Conservation (phyloP, 1,140 invertebrate species). For the Brachionus sp. region DNA sequence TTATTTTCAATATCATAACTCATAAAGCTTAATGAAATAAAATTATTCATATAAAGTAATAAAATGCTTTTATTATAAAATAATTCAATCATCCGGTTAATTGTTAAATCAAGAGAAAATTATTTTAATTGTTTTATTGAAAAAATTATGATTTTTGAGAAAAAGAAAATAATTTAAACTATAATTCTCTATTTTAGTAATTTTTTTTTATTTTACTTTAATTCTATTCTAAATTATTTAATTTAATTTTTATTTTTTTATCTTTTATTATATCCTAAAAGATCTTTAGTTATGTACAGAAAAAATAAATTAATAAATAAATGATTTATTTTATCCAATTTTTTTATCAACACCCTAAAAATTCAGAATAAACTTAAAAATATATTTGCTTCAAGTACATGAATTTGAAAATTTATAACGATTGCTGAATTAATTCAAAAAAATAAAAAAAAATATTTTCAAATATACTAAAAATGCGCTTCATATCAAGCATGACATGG, state of each 20-base stretch:
- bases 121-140: no score
- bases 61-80: background rate
- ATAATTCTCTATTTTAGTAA: no score
- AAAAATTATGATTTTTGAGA: no score
- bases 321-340: no score
- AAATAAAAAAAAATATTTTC: background rate
- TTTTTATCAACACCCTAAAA: no score
- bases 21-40: background rate
- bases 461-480: slow-evolving; percentile 33
- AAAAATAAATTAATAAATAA: no score
- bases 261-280: no score
- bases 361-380: background rate
- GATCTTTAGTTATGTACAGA: no score
- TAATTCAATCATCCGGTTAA: background rate
- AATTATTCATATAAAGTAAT: background rate
- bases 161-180: no score
- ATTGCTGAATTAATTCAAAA: background rate
- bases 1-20: background rate
- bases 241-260: no score
- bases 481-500: slow-evolving; percentile 44
- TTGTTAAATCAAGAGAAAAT: background rate
- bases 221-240: no score
- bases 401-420: background rate
- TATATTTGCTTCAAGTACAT: background rate
- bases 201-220: no score